These are phyloP conservation scores for Pinctada fucata DNA, from an alignment of 2,888 invertebrate species.

Conservation along the genomic window DNA sequence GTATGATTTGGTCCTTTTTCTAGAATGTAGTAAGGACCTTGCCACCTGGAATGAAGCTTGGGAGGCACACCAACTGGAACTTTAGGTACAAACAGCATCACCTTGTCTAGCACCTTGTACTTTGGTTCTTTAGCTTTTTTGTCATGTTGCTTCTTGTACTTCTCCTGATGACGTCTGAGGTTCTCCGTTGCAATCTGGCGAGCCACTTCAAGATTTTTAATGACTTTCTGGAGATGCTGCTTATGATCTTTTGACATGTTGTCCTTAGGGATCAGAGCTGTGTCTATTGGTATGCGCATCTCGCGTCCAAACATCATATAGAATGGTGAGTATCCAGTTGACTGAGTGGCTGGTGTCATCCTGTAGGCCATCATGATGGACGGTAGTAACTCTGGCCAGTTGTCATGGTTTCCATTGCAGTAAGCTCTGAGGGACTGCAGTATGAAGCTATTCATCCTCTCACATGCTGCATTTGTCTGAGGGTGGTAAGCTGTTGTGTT, in stretches of 20 bases:
- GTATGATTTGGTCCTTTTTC: slow-evolving; percentile 6
- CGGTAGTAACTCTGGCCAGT: background rate
- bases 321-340: slow-evolving; percentile 20
- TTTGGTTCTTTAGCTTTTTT: slow-evolving; percentile 4
- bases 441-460: slow-evolving; percentile 1
- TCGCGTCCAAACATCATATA: slow-evolving; percentile 15
- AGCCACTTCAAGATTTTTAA: slow-evolving; percentile 19
- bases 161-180: slow-evolving; percentile 14
- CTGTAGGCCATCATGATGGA: slow-evolving; percentile 4
- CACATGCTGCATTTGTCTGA: slow-evolving; percentile 13
- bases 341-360: slow-evolving; percentile 14
- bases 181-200: slow-evolving; percentile 26
- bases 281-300: slow-evolving; percentile 11
- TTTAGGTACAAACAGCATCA: slow-evolving; percentile 1
- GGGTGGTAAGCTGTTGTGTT: slow-evolving; percentile 13
- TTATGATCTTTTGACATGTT: slow-evolving; percentile 1
- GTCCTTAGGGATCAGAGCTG: slow-evolving; percentile 4
- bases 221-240: slow-evolving; percentile 3
- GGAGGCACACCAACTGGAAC: slow-evolving; percentile 8
- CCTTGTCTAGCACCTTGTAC: slow-evolving; percentile 19
- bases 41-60: slow-evolving; percentile 16
- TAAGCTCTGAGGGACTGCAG: background rate
- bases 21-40: slow-evolving; percentile 20
- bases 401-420: slow-evolving; percentile 2
- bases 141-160: slow-evolving; percentile 29